Evolutionary conservation across 2,113 vertebrate species (phyloP), one percentile per base, ranked within the genome.

Genomic region (Chauna torquata): DNA sequence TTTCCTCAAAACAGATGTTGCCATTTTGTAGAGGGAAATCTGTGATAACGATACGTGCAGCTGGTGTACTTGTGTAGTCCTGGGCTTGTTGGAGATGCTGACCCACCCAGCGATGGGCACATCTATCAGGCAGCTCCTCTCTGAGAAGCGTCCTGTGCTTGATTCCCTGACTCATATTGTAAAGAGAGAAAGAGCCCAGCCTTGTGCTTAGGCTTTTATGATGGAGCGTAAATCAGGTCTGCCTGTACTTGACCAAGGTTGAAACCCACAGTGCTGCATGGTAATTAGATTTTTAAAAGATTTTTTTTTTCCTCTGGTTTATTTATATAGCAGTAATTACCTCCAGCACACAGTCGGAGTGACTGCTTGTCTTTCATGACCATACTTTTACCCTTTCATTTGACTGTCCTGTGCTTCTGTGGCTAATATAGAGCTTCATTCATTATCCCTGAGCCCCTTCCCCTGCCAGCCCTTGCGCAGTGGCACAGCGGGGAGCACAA

Each of bases 251-350:
- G 97, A 96, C 97, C 98, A 97, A 98, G 97, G 97, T 96, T 97
- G 98, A 98, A 98, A 97, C 92, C 95, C 95, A 97, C 96, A 79
- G 72, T 66, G 84, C 96, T 96, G 78, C 94, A 92, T 92, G 94
- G 87, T 97, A 97, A 97, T 98, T 98, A 97, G 97, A 97, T 97
- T 98, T 98, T 96, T 97, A 82, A 81, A 97, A 96, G 88, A 94
- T 82, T 77, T 96, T 97, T 96, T 72, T 97, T 94, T 90, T 79
- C 92, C 96, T 94, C 96, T 95, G 90, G 95, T 97, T 98, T 98
- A 96, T 97, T 97, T 98, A 98, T 98, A 96, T 96, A 96, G 91
- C 71, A 78, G 96, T 97, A 98, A 98, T 98, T 97, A 98, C 97
- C 94, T 77, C 97, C 95, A 96, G 95, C 72, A 82, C 93, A 98